Base-by-base conservation (phyloP, 1,140 invertebrate species). In the Drosophila tristis region DNA sequence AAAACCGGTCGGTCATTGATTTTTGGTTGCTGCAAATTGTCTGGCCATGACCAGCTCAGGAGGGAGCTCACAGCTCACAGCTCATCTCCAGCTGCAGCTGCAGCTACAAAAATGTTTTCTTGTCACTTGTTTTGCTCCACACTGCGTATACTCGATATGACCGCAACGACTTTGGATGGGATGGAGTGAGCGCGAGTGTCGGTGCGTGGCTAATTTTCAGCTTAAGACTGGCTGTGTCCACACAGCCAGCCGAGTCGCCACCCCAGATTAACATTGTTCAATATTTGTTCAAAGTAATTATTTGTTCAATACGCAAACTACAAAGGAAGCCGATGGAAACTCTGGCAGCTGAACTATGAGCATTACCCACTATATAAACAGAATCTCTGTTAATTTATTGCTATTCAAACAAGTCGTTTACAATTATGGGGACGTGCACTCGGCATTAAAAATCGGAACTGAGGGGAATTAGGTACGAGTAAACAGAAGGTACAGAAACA, bases 1-100 rank as follows among this genome's bases (percentile, higher is more conserved):
- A 86, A 86, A 86, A 86, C 81, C 81, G 81, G 81, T 86, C 81
- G 81, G 78, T 82, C 81, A 86, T 86, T 87, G 84, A 86, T 86
- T 86, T 86, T 87, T 78, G 81, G 82, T 81, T 86, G 64, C 82
- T 87, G 81, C 82, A 87, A 85, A 85, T 85, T 87, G 84, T 64
- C 82, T 86, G 81, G 75, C 81, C 82, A 86, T 82, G 72, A 75
- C 72, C 72, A 75, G 72, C 61, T 72, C 48, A 25, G 43, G 31
- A 15, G 43, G 9, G 72, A 58, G 48, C 20, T 20, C 20, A 20
- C 20, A 20, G 20, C 20, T 20, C 20, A 20, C 20, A 75, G 74
- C 63, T 80, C 78, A 80, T 80, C 79, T 78, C 71, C 49, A 25
- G 25, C n/a, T 29, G 47, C 59, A 26, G 23, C 39, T 11, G 66